Evolutionary conservation across 2,888 invertebrate species (phyloP).

Genomic region (Euproctis similis): DNA sequence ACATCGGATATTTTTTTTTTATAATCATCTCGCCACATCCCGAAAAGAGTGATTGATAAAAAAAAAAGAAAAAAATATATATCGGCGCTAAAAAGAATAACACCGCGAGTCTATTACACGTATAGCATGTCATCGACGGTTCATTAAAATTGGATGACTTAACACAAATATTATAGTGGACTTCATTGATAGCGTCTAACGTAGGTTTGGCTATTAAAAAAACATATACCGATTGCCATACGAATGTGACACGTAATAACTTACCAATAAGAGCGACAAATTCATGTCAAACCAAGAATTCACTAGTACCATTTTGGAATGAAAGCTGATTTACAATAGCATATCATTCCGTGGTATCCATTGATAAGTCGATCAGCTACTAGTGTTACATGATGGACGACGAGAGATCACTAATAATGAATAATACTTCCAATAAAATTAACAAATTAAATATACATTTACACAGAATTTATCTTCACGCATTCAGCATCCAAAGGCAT

Average conservation of each 20-base stretch:
- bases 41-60: slow-evolving; percentile 46
- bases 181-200: slow-evolving; percentile 74
- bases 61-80: too few species aligned
- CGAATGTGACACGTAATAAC: slow-evolving; percentile 34
- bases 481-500: too few species aligned
- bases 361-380: slow-evolving; percentile 72
- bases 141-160: slow-evolving; percentile 76
- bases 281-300: slow-evolving; percentile 28
- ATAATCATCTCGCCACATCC: slow-evolving; percentile 50
- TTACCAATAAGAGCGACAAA: slow-evolving; percentile 30
- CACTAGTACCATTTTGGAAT: slow-evolving; percentile 54
- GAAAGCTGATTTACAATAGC: slow-evolving; percentile 67
- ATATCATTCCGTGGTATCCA: slow-evolving; percentile 71
- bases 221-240: slow-evolving; percentile 34
- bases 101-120: slow-evolving; percentile 70
- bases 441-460: too few species aligned
- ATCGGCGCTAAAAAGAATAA: slow-evolving; percentile 72
- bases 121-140: slow-evolving; percentile 74
- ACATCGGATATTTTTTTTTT: slow-evolving; percentile 46
- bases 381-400: slow-evolving; percentile 58
- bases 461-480: too few species aligned
- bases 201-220: slow-evolving; percentile 60
- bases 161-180: slow-evolving; percentile 71
- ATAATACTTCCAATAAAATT: slow-evolving; percentile 39
- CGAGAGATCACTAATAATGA: slow-evolving; percentile 35